Percentiles rank a stretch among this genome's conserved stretches.
Conservation (phyloP, 2,113 vertebrate species). For the Passer domesticus region DNA sequence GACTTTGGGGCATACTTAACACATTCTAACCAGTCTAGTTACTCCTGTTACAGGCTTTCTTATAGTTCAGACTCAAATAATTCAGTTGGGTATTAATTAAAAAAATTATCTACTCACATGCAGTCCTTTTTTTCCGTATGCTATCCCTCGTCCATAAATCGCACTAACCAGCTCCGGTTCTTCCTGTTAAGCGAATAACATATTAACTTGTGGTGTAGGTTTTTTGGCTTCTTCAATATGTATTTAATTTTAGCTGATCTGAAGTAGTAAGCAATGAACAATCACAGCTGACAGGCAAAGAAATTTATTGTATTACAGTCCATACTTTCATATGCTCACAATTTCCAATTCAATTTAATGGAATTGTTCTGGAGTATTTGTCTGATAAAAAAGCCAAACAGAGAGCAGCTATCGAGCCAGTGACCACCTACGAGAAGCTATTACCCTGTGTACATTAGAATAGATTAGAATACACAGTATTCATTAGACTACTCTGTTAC, state of each 20-base stretch:
- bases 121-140: conserved; percentile 94
- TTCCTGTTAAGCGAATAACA: conserved; percentile 77
- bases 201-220: not conserved
- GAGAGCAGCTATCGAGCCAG: not conserved
- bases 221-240: not conserved
- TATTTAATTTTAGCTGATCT: not conserved
- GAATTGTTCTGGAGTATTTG: not conserved
- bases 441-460: not conserved
- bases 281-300: not conserved
- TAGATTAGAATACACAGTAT: not conserved
- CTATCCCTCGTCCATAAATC: conserved; percentile 95
- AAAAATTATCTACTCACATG: conserved; percentile 81
- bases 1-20: not conserved
- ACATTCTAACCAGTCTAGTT: not conserved
- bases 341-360: not conserved
- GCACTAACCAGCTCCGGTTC: conserved; percentile 95
- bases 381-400: not conserved
- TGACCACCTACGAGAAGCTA: not conserved
- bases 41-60: not conserved
- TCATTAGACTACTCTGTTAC: not conserved
- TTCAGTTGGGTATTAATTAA: not conserved
- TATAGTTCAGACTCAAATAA: not conserved
- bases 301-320: not conserved
- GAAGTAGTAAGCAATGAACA: not conserved
- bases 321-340: not conserved